Conservation (phyloP, 1,140 invertebrate species). For the Zaprionus lachaisei region DNA sequence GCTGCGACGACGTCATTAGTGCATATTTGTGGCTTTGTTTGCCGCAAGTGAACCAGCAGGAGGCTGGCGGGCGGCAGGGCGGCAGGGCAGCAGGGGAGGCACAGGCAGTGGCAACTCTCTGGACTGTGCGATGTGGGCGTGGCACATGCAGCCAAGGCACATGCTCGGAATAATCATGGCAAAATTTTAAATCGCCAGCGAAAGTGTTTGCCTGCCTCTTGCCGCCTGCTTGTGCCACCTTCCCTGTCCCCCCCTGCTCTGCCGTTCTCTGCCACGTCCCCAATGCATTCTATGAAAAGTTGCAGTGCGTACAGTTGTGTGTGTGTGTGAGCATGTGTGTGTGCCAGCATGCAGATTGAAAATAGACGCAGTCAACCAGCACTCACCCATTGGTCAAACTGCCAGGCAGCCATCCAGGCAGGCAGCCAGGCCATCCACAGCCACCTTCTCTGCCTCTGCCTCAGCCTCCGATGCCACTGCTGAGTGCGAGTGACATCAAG, state of each 20-base stretch:
- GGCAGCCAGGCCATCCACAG: conserved; percentile 4
- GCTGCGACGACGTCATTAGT: conserved; percentile 78
- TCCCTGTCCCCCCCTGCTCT: background rate
- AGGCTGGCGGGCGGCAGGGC: conserved; percentile 4
- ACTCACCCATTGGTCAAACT: conserved; percentile 53
- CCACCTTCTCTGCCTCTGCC: background rate
- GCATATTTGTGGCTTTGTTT: conserved; percentile 84
- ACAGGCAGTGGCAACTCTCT: background rate
- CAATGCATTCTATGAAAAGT: conserved; percentile 14
- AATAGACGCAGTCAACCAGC: conserved; percentile 72
- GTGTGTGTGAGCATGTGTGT: conserved; percentile 29
- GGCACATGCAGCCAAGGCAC: conserved; percentile 51
- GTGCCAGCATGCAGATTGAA: conserved; percentile 66
- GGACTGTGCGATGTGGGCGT: conserved; percentile 37
- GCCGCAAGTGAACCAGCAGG: conserved; percentile 70
- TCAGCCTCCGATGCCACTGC: background rate
- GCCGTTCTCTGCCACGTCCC: background rate
- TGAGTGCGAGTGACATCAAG: conserved; percentile 33
- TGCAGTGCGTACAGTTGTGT: conserved; percentile 21
- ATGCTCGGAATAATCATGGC: conserved; percentile 82
- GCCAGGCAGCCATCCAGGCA: background rate
- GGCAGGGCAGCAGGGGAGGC: background rate
- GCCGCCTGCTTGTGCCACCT: background rate
- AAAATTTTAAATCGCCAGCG: conserved; percentile 80
- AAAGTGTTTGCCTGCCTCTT: conserved; percentile 65